Evolutionary conservation across 2,888 invertebrate species (phyloP), one percentile per base, ranked within the genome.

Genomic region (Chamaedrilus cognettii): DNA sequence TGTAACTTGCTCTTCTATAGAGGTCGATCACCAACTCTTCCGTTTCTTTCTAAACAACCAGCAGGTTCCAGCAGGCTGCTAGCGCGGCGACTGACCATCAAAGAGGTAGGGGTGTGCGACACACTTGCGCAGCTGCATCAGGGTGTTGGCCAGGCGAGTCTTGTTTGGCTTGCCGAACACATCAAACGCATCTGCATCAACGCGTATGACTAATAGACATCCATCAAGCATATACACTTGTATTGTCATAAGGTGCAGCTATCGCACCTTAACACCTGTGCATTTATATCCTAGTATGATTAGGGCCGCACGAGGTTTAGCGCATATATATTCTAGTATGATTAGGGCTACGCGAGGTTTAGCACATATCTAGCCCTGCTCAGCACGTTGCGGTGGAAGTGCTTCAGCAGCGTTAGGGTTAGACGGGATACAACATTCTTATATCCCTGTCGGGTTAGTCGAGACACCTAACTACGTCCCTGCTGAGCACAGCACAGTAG

Each of bases 81-180:
- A 23, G n/a, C n/a, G n/a, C n/a, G n/a, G n/a, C n/a, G n/a, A 59
- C 75, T 71, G 66, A 84, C 85, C 85, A 74, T 82, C 80, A 78
- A 85, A 85, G n/a, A 85, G 73, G 71, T 85, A 85, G 0, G 85
- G 85, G 71, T 85, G 85, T 67, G 79, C 77, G 31, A 83, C 82
- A 77, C 83, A 82, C 72, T 85, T 85, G 30, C 85, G 71, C 19
- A 85, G 76, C 74, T 85, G 84, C 79, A 84, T 80, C 66, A 85
- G 71, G 35, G 81, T 77, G 70, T 84, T 84, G 77, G 82, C 79
- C 64, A 83, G 72, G 30, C 76, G 65, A 7, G 79, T 77, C 62
- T 72, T 75, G 55, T 66, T 61, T 35, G 60, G 35, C 2, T 62
- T 49, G 33, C 68, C 65, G 19, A 58, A 42, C 19, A 61, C 76